Base-by-base conservation (phyloP, 2,888 invertebrate genomes). In the Pseudococcus viburni region DNA sequence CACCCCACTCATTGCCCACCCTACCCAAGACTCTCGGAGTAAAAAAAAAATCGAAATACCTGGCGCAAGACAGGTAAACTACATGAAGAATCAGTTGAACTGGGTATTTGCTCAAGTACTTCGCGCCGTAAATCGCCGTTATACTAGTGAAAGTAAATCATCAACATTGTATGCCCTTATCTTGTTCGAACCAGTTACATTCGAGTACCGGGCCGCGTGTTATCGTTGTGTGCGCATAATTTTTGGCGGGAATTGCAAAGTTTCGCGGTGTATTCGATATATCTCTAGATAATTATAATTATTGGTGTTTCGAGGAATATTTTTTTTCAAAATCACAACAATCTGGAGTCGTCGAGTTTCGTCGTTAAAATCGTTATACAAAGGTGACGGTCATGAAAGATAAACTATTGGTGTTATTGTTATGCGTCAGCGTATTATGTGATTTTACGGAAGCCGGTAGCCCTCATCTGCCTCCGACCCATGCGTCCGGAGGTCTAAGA, bases 21-120 rank as follows among this genome's bases (percentile, higher is more conserved):
- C 80, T 83, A 83, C 80, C 80, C 46, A 86, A n/a, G n/a, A 77
- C 46, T 48, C 64, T 42, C 1, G 5, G n/a, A 46, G 46, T 9
- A 22, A 86, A 26, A 22, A 48, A 51, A 80, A 55, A 33, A 83
- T 17, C 39, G 39, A 88, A 51, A 88, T 33, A 88, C 77, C 55
- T 59, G 42, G 77, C 83, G 83, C 88, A 80, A 88, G 55, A 42
- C 88, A 83, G 83, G 88, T 88, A 83, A 33, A 48, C n/a, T 68
- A 73, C 86, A 73, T 68, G 83, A 80, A 88, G 88, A 88, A 51
- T 88, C 88, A 83, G 88, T 88, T 83, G 48, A 88, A 88, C 88
- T 88, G 80, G 88, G 80, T 88, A 83, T 88, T 88, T 88, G 83
- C 59, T 88, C 80, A 73, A 88, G 88, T 88, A 88, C 88, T 88